Percentiles rank a stretch among this genome's conserved stretches.
phyloP scores from a whole-genome alignment of 2,113 vertebrate species.

The Ceratotherium simum region DNA sequence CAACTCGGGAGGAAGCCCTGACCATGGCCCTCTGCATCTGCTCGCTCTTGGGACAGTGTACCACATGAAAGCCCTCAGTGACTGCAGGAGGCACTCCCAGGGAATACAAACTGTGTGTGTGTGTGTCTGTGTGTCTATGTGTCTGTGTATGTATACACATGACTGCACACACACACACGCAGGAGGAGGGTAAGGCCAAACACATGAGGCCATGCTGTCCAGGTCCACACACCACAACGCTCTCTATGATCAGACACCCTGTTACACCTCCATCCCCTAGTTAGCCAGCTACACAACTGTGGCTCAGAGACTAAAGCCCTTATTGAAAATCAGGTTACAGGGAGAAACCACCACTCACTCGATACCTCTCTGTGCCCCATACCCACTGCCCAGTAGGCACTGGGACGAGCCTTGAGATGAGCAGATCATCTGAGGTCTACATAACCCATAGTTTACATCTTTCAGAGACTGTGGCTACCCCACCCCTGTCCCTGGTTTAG shows the following conservation, averaged over 20 bases:
- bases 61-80: not conserved
- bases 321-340: constrained; percentile 61
- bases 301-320: constrained; percentile 70
- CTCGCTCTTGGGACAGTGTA: not conserved
- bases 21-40: not conserved
- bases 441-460: constrained; percentile 47
- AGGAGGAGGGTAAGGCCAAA: not conserved
- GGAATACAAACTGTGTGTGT: not conserved
- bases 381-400: constrained; percentile 11
- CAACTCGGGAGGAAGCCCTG: not conserved
- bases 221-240: not conserved
- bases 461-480: constrained; percentile 75
- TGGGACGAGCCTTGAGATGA: constrained; percentile 29
- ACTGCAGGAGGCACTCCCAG: not conserved
- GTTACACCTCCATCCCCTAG: not conserved
- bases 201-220: not conserved
- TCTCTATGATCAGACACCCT: not conserved
- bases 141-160: accelerated
- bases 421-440: constrained; percentile 67
- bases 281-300: constrained; percentile 19
- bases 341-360: not conserved
- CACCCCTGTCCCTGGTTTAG: not conserved
- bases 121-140: not conserved
- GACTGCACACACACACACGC: not conserved
- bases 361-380: not conserved